Percentiles rank a stretch among this genome's conserved stretches.
phyloP scores from a whole-genome alignment of 2,113 vertebrate species.

The Callocephalon fimbriatum region DNA sequence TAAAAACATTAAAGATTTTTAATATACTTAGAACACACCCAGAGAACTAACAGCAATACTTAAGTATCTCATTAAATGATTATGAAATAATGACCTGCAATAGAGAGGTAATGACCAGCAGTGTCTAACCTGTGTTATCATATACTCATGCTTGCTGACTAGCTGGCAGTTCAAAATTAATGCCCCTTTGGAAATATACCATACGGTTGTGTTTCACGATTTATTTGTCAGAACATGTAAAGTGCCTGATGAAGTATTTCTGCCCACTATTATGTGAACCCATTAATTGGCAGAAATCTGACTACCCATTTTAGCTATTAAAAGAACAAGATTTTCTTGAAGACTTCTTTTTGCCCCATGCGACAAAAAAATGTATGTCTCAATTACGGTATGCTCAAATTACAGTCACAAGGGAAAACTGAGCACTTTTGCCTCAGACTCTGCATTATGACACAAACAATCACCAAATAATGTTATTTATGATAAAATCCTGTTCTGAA shows the following conservation, averaged over 20 bases:
- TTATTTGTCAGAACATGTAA: background rate
- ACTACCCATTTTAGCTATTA: background rate
- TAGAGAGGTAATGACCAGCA: background rate
- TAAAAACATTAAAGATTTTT: background rate
- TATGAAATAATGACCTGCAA: background rate
- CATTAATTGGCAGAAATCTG: background rate
- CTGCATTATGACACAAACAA: background rate
- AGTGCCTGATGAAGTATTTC: background rate
- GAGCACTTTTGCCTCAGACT: background rate
- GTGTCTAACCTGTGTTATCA: background rate
- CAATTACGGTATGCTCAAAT: accelerated
- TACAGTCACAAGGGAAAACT: background rate
- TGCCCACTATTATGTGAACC: background rate
- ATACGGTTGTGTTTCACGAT: background rate
- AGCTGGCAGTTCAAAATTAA: background rate
- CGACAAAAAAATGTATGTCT: background rate
- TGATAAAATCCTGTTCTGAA: too few relatives aligned
- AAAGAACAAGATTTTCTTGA: background rate
- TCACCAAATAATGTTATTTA: background rate
- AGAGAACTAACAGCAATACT: background rate
- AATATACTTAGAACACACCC: background rate
- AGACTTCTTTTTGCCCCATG: background rate
- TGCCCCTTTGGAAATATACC: background rate
- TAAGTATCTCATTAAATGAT: background rate
- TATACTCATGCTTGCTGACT: background rate